Evolutionary conservation across 2,888 invertebrate genomes (phyloP).

Genomic region (Nesidiocoris tenuis): DNA sequence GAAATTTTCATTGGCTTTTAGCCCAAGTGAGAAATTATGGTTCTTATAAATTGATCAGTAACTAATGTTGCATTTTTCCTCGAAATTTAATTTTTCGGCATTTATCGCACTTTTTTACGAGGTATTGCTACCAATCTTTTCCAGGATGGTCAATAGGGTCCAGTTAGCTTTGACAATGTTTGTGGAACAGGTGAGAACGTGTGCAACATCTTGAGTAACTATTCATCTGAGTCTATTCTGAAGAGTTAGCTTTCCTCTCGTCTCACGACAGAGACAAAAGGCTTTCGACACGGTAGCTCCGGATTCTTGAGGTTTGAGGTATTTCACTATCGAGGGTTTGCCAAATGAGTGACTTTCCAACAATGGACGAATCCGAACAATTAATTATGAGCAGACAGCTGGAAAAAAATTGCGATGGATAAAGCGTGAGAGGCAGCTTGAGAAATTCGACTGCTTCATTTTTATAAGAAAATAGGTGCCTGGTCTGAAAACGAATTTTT

Average conservation of each 20-base stretch:
- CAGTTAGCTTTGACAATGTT: conserved; percentile 29
- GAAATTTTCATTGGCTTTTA: no score
- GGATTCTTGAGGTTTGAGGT: conserved; percentile 7
- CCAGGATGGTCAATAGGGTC: no score
- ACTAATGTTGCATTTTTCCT: neutral
- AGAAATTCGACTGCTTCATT: no score
- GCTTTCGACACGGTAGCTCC: conserved; percentile 22
- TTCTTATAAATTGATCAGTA: neutral
- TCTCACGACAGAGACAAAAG: conserved; percentile 2
- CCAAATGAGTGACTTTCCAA: neutral
- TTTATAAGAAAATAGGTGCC: no score
- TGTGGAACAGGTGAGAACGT: conserved; percentile 39
- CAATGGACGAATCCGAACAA: neutral
- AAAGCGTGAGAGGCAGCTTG: no score
- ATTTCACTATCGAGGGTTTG: neutral
- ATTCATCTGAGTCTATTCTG: neutral
- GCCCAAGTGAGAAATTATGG: no score
- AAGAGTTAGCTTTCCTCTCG: neutral
- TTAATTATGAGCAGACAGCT: no score
- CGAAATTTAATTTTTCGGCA: neutral
- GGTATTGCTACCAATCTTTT: no score
- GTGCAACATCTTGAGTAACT: conserved; percentile 23
- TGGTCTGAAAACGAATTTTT: no score
- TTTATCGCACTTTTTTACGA: neutral
- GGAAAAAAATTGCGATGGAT: no score